Base-by-base conservation (phyloP, 2,113 vertebrate species). In the Camelus bactrianus region DNA sequence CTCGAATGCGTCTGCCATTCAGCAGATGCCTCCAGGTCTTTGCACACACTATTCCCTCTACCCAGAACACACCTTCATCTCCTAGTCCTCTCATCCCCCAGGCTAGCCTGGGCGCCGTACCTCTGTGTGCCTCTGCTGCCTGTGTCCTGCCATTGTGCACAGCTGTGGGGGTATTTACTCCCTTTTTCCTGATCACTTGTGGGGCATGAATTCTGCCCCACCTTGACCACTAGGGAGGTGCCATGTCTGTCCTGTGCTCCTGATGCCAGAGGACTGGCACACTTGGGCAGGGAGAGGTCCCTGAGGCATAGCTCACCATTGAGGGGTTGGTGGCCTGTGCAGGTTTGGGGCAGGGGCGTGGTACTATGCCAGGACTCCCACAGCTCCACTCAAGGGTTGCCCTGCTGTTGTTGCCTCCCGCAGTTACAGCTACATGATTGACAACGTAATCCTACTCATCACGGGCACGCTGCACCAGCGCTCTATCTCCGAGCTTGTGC, bases 391-490 rank as follows among this genome's bases (percentile, higher is more conserved):
- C 22, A 70, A 10, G 8, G 64, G n/a, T 54, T 35, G 0, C 48
- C 1, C 10, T 93, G 35, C 62, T 90, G 35, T 95, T 94, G 60
- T 42, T 91, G 96, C 50, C 52, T 94, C 64, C 48, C n/a, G 8
- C 94, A 99, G 99, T 94, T 99, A 99, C 98, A 99, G 99, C 98
- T 99, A 99, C 95, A 99, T 99, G 99, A 99, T 99, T 0, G 99
- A 99, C 98, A 99, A 99, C 0, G 99, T 99, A 96, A 99, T 99
- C 98, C 98, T 99, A 94, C 99, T 99, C 89, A 99, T 99, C 98
- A 99, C 99, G 5, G 99, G 99, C 67, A 99, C 99, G 0, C 98
- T 99, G 97, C 99, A 99, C 98, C 99, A 99, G 98, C 99, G 99
- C 16, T 99, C 99, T 6, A 99, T 99, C 65, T 99, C 99, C 0